Evolutionary conservation across 2,888 invertebrate species (phyloP).

Genomic region (Meta bourneti): DNA sequence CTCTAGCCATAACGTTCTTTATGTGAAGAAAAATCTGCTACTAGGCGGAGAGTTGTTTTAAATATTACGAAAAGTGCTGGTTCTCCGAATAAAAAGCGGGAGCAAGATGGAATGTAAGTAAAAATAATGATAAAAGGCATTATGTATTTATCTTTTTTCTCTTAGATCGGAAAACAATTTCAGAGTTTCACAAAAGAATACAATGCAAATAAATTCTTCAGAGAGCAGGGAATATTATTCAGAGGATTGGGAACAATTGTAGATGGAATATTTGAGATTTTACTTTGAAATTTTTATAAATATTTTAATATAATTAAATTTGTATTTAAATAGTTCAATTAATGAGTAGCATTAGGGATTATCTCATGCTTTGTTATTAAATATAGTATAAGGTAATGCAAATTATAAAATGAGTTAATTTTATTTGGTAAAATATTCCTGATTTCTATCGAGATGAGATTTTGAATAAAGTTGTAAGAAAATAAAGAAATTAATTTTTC

Average conservation of each 20-base stretch:
- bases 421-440: too few relatives aligned
- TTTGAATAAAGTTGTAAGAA: too few relatives aligned
- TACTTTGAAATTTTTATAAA: too few relatives aligned
- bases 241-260: neutral
- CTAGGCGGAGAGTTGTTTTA: constrained; percentile 20
- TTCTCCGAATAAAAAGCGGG: neutral
- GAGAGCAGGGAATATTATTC: neutral
- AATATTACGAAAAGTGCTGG: constrained; percentile 2
- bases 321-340: neutral
- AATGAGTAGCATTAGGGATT: neutral
- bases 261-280: too few relatives aligned
- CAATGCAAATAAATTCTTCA: neutral
- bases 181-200: neutral
- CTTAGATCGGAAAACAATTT: neutral
- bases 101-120: neutral
- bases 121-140: neutral
- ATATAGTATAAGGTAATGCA: too few relatives aligned
- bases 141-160: neutral
- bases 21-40: constrained; percentile 35
- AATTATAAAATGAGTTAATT: too few relatives aligned
- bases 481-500: too few relatives aligned
- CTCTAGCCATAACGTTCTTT: constrained; percentile 23
- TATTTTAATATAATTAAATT: neutral
- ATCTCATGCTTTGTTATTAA: too few relatives aligned
- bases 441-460: too few relatives aligned